These are phyloP conservation scores for Orchesellides sinensis DNA, from an alignment of 2,888 invertebrate species.

Conservation along the genomic window DNA sequence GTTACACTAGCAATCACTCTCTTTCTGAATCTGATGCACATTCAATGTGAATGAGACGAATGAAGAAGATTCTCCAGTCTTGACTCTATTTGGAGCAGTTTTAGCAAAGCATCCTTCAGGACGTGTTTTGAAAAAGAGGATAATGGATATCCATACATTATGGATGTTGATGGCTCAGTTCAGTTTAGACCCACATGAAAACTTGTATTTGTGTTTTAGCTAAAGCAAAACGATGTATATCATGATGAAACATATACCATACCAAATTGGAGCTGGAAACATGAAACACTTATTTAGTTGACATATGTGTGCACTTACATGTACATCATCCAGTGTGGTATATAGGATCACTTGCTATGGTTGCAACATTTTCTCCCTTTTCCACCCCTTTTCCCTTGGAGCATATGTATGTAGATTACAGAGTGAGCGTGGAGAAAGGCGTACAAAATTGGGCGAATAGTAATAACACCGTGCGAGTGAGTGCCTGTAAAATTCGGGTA, in stretches of 20 bases:
- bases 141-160: constrained; percentile 57
- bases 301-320: constrained; percentile 54
- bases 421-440: constrained; percentile 27
- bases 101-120: neutral
- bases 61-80: constrained; percentile 51
- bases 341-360: neutral
- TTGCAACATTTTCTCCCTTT: constrained; percentile 37
- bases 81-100: constrained; percentile 11
- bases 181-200: constrained; percentile 25
- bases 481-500: constrained; percentile 56
- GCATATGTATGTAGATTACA: constrained; percentile 36
- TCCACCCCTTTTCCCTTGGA: constrained; percentile 47
- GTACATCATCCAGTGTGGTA: too few relatives aligned
- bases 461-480: constrained; percentile 47
- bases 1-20: constrained; percentile 6
- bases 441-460: constrained; percentile 35
- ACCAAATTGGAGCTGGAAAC: constrained; percentile 55
- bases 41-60: constrained; percentile 20
- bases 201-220: constrained; percentile 37
- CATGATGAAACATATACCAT: constrained; percentile 55
- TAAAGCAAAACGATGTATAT: constrained; percentile 47
- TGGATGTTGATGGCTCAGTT: constrained; percentile 54
- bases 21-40: too few relatives aligned
- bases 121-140: constrained; percentile 47
- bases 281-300: constrained; percentile 62